These are phyloP conservation scores for Telenomus remus DNA, from an alignment of 1,140 invertebrate genomes.

Conservation along the genomic window DNA sequence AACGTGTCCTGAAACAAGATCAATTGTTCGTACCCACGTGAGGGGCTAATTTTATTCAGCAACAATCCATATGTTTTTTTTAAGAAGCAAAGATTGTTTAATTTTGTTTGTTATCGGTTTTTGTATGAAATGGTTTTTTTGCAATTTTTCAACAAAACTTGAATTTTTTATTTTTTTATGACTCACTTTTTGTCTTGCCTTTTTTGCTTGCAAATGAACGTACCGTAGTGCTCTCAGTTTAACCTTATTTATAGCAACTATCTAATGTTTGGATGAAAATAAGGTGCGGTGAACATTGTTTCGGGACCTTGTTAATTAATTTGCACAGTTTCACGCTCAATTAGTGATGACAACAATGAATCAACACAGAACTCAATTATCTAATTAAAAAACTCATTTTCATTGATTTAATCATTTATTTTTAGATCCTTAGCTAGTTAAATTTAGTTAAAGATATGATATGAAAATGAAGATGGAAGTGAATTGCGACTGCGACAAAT, in stretches of 20 bases:
- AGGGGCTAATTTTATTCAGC: too few species aligned
- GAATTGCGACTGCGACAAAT: constrained; percentile 36
- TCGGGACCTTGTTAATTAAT: background rate
- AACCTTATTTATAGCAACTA: constrained; percentile 35
- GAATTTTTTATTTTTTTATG: background rate
- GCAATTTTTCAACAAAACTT: too few species aligned
- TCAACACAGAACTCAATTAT: too few species aligned
- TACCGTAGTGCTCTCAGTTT: constrained; percentile 12
- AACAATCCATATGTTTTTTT: too few species aligned
- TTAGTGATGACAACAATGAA: too few species aligned
- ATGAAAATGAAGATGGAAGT: constrained; percentile 10
- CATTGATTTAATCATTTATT: constrained; percentile 6
- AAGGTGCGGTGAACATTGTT: constrained; percentile 6
- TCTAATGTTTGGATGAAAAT: constrained; percentile 11
- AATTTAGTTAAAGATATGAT: background rate
- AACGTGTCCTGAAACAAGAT: too few species aligned
- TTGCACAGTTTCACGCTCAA: background rate
- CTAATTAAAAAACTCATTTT: background rate
- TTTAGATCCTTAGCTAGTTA: constrained; percentile 3
- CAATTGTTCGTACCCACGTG: too few species aligned
- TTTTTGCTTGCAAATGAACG: background rate
- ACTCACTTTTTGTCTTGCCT: constrained; percentile 1
- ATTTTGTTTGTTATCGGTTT: too few species aligned
- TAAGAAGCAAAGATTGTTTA: too few species aligned
- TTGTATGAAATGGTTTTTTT: too few species aligned